Conservation (phyloP, 2,797 vertebrate genomes). For the Lateolabrax maculatus region DNA sequence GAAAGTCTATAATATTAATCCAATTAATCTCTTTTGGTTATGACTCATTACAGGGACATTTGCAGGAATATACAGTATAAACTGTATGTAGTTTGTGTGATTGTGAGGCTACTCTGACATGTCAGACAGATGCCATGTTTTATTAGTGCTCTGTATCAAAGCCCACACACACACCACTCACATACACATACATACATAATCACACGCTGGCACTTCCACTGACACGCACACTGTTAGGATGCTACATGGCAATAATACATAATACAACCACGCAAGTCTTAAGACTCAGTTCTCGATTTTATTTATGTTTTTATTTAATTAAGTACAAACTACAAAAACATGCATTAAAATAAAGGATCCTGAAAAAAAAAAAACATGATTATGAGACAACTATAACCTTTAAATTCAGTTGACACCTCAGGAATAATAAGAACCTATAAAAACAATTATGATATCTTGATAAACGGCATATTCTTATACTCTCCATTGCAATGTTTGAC, state of each 20-base stretch:
- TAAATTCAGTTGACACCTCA: constrained; percentile 37
- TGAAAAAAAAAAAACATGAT: neutral
- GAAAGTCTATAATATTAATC: neutral
- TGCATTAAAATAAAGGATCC: constrained; percentile 12
- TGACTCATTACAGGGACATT: constrained; percentile 3
- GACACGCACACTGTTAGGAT: neutral
- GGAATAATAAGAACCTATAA: neutral
- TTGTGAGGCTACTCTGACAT: constrained; percentile 58
- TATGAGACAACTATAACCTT: neutral
- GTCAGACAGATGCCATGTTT: constrained; percentile 81
- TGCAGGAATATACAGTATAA: neutral
- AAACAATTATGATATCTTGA: constrained; percentile 30
- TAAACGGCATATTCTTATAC: constrained; percentile 30
- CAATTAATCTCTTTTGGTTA: neutral
- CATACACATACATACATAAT: constrained; percentile 7
- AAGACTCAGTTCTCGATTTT: constrained; percentile 41
- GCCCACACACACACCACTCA: constrained; percentile 6
- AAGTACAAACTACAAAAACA: constrained; percentile 30
- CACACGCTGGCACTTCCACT: neutral
- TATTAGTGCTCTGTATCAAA: constrained; percentile 72
- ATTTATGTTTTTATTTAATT: constrained; percentile 43
- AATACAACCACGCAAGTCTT: constrained; percentile 38
- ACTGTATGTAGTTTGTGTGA: constrained; percentile 42
- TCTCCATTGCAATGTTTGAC: constrained; percentile 59
- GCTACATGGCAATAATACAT: constrained; percentile 34